Evolutionary conservation across 2,888 invertebrate species (phyloP), one percentile per base, ranked within the genome.

Genomic region (Rhingia rostrata): DNA sequence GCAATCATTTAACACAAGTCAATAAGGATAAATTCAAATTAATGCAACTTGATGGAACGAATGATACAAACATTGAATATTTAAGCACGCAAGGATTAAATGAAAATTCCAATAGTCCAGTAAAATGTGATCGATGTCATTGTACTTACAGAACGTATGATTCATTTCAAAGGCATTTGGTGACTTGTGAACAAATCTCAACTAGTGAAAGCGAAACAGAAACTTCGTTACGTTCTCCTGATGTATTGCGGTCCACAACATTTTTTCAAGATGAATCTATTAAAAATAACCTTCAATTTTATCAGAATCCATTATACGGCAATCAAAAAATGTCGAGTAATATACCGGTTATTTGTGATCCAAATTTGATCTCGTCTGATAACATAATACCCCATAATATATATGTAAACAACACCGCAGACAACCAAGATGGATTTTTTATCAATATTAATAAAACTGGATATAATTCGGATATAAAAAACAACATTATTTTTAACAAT

Each of bases 61-160:
- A 94, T 86, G 95, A 95, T 86, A 92, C 94, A 84, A 93, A 94
- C 22, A 93, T 92, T 89, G 93, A 88, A 39, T 89, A 88, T 56
- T 88, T 89, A 32, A 88, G 88, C 37, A 86, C 89, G 88, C 53
- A 90, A 92, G 86, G 91, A 89, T 83, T 93, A 77, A 92, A 88
- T 2, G 85, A 87, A 35, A 87, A 86, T 0, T 88, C 89, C 79
- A 92, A 93, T 10, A 91, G 91, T 77, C 93, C 93, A 6, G 97
- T 97, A 0, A 95, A 96, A 88, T 98, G 98, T 91, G 95, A 95
- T 87, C 94, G 96, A 86, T 98, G 98, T 89, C 96, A 96, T 88
- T 95, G 97, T 88, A 96, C 96, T 2, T 97, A 97, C 88, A 93
- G 97, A 88, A 96, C 96, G 60, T 94, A 95, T 86, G 95, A 95